A percentile compares a stretch with the other conserved stretches of the same genome.
phyloP scores from a whole-genome alignment of 53 echinoderm and acorn worm species.

The Luidia sarsii region DNA sequence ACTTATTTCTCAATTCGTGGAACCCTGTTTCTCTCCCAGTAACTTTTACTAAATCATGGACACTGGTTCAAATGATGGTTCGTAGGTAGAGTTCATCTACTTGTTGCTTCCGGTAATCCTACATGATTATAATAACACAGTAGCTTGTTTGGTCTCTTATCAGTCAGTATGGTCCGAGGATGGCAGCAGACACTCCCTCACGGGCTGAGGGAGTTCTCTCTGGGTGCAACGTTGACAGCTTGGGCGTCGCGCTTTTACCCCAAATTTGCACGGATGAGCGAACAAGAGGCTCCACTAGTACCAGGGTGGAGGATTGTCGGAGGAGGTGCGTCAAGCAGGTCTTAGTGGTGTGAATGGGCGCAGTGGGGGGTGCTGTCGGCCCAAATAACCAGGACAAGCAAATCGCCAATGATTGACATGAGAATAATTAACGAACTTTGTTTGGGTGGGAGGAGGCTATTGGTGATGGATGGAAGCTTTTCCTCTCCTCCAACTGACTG shows the following conservation, averaged over 20 bases:
- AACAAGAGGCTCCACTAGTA: not conserved
- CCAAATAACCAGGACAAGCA: slow-evolving; percentile 27
- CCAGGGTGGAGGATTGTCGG: not conserved
- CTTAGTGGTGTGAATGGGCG: not conserved
- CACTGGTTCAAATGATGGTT: too few relatives aligned
- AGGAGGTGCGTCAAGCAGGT: not conserved
- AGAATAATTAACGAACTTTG: slow-evolving; percentile 40
- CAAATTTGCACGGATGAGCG: slow-evolving; percentile 12
- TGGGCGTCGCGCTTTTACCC: not conserved
- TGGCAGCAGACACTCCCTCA: not conserved
- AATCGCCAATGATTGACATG: slow-evolving; percentile 25
- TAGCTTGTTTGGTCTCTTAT: too few relatives aligned
- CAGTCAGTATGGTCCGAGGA: too few relatives aligned
- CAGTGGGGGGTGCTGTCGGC: slow-evolving; percentile 37
- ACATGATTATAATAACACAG: too few relatives aligned
- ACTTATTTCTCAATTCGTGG: too few relatives aligned
- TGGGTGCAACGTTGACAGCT: not conserved
- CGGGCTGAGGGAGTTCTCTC: too few relatives aligned
- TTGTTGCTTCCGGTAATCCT: too few relatives aligned
- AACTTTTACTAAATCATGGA: too few relatives aligned
- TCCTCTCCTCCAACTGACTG: too few relatives aligned
- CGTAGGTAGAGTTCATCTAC: too few relatives aligned
- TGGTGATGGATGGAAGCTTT: too few relatives aligned
- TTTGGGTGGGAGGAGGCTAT: slow-evolving; percentile 22
- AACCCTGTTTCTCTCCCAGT: too few relatives aligned